Base-by-base conservation (phyloP, 2,888 invertebrate species). In the Dynastes grantii region DNA sequence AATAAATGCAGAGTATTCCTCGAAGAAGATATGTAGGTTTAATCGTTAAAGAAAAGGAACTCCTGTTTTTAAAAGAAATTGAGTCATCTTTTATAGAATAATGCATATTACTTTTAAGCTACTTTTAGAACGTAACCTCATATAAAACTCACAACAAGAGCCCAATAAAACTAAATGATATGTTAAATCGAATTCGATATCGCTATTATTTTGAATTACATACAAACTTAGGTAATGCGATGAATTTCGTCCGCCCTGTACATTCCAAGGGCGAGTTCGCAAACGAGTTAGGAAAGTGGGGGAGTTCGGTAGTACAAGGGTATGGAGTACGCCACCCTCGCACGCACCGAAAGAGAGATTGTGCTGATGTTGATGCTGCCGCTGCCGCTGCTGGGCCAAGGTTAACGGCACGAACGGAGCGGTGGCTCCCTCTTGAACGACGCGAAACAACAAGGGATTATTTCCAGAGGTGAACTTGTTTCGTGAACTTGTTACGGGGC, bases 321-420 rank as follows among this genome's bases (percentile, higher is more conserved):
- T 22, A 75, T 45, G 73, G 45, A 22, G 79, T 78, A 80, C 53
- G 55, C 55, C 76, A 71, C 81, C 80, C 81, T 80, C 79, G 81
- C 83, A 51, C 51, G 81, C 80, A 81, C 80, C 81, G 71, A 71
- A 37, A 58, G 58, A 40, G 73, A 73, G 73, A 45, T 75, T 75
- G 61, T 40, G 73, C 81, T 77, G 77, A 80, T 76, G 83, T 5
- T 32, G 32, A 32, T 32, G 16, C 83, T 84, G 84, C 67, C 13
- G 40, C 40, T 73, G 73, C 82, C 76, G 78, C 80, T 77, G 83
- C 83, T 84, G 84, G 84, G 84, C 84, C 85, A 85, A 85, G 85
- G 85, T 85, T 84, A 85, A 85, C 84, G 84, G 83, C 84, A 83
- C 84, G 82, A 78, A 79, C 79, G 78, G 81, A 78, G 77, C 79